A percentile compares a stretch with the other conserved stretches of the same genome.
These are phyloP conservation scores for Leptodactylus fallax DNA, from an alignment of 2,797 vertebrate species.

Conservation along the genomic window DNA sequence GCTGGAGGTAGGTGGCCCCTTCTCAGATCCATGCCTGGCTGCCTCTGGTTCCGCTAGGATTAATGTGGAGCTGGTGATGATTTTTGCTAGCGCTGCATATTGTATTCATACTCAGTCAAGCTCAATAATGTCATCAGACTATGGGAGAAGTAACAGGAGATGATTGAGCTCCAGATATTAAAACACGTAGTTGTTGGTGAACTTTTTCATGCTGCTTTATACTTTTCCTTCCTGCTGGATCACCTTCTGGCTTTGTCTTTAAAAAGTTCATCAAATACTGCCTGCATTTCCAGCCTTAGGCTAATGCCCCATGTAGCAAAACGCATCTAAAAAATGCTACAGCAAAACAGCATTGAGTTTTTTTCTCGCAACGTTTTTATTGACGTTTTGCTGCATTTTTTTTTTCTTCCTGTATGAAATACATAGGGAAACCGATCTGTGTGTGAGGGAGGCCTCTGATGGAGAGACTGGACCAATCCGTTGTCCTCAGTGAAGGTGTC, in stretches of 20 bases:
- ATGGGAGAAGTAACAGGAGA: not conserved
- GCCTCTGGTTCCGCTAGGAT: not conserved
- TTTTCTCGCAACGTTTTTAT: no score
- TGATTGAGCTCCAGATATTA: not conserved
- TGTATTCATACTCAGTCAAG: slow-evolving; percentile 10
- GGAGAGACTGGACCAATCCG: not conserved
- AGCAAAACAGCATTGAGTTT: no score
- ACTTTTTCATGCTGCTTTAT: not conserved
- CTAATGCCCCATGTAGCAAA: no score
- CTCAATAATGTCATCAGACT: not conserved
- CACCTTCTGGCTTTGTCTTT: no score
- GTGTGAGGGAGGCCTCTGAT: not conserved
- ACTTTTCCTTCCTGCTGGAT: not conserved
- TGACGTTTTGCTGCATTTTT: no score
- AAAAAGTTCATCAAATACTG: no score
- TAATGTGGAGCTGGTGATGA: not conserved
- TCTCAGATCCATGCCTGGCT: not conserved
- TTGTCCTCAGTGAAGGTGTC: not conserved
- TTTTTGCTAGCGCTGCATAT: slow-evolving; percentile 3
- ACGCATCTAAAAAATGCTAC: no score
- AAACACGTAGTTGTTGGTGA: not conserved
- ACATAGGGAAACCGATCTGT: no score
- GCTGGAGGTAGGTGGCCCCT: not conserved
- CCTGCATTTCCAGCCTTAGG: no score
- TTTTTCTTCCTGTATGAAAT: no score